Evolutionary conservation across 2,888 invertebrate species (phyloP).

Genomic region (Epirrhoe alternata): DNA sequence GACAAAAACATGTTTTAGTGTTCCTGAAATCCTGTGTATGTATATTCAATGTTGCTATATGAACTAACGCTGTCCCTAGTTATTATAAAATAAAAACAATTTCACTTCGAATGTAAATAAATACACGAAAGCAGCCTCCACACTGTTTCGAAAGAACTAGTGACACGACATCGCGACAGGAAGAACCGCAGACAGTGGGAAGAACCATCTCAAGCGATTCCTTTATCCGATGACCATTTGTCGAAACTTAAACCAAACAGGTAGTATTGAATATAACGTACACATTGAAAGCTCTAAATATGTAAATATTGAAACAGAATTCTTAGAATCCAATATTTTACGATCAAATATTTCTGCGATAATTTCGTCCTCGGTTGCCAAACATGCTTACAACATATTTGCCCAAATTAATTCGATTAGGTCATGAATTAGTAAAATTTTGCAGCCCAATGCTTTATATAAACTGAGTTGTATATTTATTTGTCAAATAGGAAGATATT

Average conservation of each 20-base stretch:
- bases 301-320: conserved; percentile 45
- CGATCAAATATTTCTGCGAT: conserved; percentile 31
- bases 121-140: no score
- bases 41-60: no score
- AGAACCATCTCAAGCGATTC: background rate
- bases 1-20: no score
- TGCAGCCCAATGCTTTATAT: background rate
- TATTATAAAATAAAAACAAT: no score
- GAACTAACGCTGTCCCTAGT: no score
- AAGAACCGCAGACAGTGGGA: no score
- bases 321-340: conserved; percentile 40
- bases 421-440: background rate
- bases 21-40: no score
- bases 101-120: no score
- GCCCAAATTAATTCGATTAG: background rate
- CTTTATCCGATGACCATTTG: conserved; percentile 11
- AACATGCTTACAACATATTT: conserved; percentile 9
- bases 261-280: conserved; percentile 43
- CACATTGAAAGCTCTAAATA: conserved; percentile 45
- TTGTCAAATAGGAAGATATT: background rate
- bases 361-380: conserved; percentile 33
- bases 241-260: conserved; percentile 46
- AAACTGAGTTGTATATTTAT: background rate
- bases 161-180: no score
- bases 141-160: no score